phyloP scores from a whole-genome alignment of 2,888 invertebrate species.

The Operophtera brumata region DNA sequence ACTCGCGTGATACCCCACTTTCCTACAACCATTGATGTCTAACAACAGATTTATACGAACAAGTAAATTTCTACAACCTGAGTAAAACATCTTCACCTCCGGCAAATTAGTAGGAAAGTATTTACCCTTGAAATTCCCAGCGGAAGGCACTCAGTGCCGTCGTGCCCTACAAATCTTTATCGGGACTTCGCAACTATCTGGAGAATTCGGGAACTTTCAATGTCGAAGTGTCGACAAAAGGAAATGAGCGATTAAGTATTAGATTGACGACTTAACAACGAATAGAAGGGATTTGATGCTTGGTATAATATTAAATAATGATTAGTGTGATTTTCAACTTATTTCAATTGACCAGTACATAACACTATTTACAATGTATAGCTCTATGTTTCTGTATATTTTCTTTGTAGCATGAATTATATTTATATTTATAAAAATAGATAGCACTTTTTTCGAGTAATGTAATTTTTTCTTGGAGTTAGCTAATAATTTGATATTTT shows the following conservation, averaged over 20 bases:
- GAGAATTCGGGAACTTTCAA: constrained; percentile 15
- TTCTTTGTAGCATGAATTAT: too few relatives aligned
- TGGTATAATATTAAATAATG: too few relatives aligned
- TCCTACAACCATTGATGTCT: too few relatives aligned
- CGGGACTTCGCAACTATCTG: constrained; percentile 19
- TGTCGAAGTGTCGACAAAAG: not conserved
- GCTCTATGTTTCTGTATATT: too few relatives aligned
- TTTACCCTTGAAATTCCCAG: constrained; percentile 24
- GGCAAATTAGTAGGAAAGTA: constrained; percentile 11
- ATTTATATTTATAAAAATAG: too few relatives aligned
- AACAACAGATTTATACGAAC: not conserved
- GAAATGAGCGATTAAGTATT: constrained; percentile 12
- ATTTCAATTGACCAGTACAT: too few relatives aligned
- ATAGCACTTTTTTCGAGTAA: too few relatives aligned
- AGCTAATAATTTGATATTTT: too few relatives aligned
- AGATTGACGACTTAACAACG: not conserved
- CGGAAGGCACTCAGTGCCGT: constrained; percentile 5
- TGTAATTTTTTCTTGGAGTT: too few relatives aligned
- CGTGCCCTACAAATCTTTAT: constrained; percentile 21
- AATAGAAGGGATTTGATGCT: not conserved
- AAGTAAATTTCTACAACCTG: constrained; percentile 6
- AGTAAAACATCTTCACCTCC: constrained; percentile 10
- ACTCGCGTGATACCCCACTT: not conserved
- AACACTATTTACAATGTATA: too few relatives aligned
- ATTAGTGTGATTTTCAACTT: too few relatives aligned